phyloP scores from a whole-genome alignment of 2,113 vertebrate species.

The Cathartes aura region DNA sequence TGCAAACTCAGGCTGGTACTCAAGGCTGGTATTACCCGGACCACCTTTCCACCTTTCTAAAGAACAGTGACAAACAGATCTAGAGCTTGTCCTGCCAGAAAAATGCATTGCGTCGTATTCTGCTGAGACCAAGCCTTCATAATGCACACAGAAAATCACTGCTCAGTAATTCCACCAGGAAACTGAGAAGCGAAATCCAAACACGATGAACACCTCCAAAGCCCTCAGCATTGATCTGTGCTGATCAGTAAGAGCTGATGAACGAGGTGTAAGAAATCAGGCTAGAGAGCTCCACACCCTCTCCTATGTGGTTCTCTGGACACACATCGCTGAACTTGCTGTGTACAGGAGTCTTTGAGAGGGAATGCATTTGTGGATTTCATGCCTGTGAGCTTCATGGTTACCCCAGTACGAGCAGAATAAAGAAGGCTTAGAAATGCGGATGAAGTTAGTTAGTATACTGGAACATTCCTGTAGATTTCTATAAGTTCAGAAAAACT shows the following conservation, averaged over 20 bases:
- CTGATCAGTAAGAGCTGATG: not conserved
- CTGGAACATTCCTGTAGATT: conserved; percentile 35
- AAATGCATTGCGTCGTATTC: not conserved
- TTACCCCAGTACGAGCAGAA: not conserved
- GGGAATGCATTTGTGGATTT: conserved; percentile 12
- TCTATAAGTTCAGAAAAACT: not conserved
- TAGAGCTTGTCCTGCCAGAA: not conserved
- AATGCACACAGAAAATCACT: not conserved
- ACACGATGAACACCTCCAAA: not conserved
- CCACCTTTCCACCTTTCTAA: not conserved
- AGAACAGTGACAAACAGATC: not conserved
- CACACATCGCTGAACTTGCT: not conserved
- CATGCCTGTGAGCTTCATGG: not conserved
- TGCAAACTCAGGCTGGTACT: not conserved
- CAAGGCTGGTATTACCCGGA: not conserved
- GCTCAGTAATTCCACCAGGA: not conserved
- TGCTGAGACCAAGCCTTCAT: not conserved
- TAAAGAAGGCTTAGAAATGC: conserved; percentile 57
- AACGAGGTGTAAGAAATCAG: not conserved
- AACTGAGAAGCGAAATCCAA: not conserved
- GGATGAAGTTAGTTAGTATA: conserved; percentile 18
- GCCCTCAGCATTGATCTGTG: not conserved
- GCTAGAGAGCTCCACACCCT: not conserved
- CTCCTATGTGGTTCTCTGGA: not conserved
- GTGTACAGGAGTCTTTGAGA: not conserved